Evolutionary conservation across 2,888 invertebrate genomes (phyloP).

Genomic region (Petrolisthes cinctipes): DNA sequence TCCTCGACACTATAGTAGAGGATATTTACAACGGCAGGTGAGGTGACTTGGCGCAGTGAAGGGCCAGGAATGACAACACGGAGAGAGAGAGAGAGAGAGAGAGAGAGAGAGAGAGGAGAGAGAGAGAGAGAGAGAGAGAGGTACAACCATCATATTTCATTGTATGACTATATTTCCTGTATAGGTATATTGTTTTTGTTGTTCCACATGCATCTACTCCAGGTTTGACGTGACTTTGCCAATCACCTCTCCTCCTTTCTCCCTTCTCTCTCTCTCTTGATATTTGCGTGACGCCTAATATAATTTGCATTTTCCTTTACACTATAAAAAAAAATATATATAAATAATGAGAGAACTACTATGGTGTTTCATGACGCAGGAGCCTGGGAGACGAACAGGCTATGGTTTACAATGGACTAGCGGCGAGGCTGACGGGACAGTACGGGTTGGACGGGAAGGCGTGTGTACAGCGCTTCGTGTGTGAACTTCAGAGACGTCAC

Average conservation of each 20-base stretch:
- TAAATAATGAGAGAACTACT: too few relatives aligned
- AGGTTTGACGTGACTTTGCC: too few relatives aligned
- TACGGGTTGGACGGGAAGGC: slow-evolving; percentile 62
- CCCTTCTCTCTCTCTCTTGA: slow-evolving; percentile 5
- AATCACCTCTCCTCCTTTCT: not conserved
- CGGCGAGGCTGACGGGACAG: not conserved
- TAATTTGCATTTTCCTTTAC: not conserved
- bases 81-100: slow-evolving; percentile 12
- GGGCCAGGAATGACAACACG: not conserved
- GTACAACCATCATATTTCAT: not conserved
- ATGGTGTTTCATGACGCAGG: not conserved
- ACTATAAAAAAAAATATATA: not conserved
- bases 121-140: slow-evolving; percentile 22
- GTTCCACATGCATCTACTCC: not conserved
- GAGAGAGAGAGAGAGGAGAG: slow-evolving; percentile 8
- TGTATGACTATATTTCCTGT: too few relatives aligned
- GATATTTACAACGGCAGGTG: not conserved
- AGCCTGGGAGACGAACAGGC: slow-evolving; percentile 28
- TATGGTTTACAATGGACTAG: not conserved
- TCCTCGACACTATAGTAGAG: not conserved
- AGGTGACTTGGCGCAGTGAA: too few relatives aligned
- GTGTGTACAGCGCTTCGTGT: slow-evolving; percentile 62
- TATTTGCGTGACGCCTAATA: not conserved
- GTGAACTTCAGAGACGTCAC: slow-evolving; percentile 58
- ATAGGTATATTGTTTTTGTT: not conserved